Evolutionary conservation across 1,140 invertebrate genomes (phyloP).

Genomic region (Panagrolaimus sp.): DNA sequence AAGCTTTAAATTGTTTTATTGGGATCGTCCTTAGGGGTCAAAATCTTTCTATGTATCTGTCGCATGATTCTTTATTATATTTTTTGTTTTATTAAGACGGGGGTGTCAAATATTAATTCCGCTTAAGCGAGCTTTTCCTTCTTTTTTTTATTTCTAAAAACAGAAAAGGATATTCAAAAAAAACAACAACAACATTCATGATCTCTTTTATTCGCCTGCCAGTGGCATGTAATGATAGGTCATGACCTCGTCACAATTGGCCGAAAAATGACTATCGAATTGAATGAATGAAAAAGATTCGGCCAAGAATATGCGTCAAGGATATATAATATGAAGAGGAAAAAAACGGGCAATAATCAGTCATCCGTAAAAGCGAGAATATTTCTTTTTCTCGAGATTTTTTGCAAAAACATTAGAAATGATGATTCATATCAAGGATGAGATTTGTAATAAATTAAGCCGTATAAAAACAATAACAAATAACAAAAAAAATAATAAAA

Average conservation of each 20-base stretch:
- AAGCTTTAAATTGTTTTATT: conserved; percentile 10
- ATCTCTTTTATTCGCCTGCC: too few species aligned
- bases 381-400: too few species aligned
- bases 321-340: too few species aligned
- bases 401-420: too few species aligned
- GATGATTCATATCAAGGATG: too few species aligned
- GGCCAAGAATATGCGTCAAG: not conserved
- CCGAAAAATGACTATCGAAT: too few species aligned
- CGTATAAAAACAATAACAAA: not conserved
- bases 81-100: not conserved
- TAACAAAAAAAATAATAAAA: not conserved
- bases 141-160: not conserved
- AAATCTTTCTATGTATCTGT: not conserved
- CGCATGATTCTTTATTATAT: not conserved
- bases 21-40: not conserved
- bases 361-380: conserved; percentile 10
- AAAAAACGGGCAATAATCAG: not conserved
- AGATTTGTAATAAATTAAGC: too few species aligned
- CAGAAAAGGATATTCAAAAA: not conserved
- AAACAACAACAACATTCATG: too few species aligned
- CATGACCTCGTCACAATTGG: not conserved
- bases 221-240: not conserved
- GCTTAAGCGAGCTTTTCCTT: not conserved
- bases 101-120: conserved; percentile 15
- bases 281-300: not conserved